Conservation (phyloP, 2,888 invertebrate species). For the Calephelis perditalis region DNA sequence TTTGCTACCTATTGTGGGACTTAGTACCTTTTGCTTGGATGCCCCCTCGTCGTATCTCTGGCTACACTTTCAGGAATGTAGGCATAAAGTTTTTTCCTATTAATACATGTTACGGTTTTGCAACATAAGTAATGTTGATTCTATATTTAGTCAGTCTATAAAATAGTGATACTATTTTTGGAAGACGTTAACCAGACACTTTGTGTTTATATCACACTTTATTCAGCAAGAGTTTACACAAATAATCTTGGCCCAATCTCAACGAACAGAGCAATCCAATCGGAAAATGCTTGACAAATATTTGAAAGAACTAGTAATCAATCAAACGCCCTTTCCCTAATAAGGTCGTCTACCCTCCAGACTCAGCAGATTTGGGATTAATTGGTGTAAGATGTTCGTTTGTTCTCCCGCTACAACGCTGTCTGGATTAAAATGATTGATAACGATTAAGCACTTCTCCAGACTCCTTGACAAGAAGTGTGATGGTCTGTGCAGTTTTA, state of each 20-base stretch:
- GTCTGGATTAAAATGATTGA: conserved; percentile 33
- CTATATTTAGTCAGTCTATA: too few relatives aligned
- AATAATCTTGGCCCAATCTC: background rate
- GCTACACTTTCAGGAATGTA: too few relatives aligned
- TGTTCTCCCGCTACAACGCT: conserved; percentile 36
- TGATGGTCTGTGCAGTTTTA: background rate
- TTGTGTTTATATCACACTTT: background rate
- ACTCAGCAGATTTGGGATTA: conserved; percentile 60
- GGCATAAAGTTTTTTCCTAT: too few relatives aligned
- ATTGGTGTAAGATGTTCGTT: conserved; percentile 54
- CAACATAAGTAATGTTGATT: too few relatives aligned
- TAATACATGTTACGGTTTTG: too few relatives aligned
- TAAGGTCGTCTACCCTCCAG: conserved; percentile 55
- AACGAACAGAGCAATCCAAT: conserved; percentile 35
- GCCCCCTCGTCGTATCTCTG: too few relatives aligned
- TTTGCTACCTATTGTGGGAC: too few relatives aligned
- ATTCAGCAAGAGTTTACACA: background rate
- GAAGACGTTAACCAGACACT: too few relatives aligned
- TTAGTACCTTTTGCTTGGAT: too few relatives aligned
- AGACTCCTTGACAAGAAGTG: conserved; percentile 1
- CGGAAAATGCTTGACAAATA: conserved; percentile 63
- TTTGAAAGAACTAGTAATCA: conserved; percentile 54
- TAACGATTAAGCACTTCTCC: conserved; percentile 8
- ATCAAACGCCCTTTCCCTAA: conserved; percentile 46
- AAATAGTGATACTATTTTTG: too few relatives aligned